Base-by-base conservation (phyloP, 2,113 vertebrate species). In the Paraplagusia blochii region DNA sequence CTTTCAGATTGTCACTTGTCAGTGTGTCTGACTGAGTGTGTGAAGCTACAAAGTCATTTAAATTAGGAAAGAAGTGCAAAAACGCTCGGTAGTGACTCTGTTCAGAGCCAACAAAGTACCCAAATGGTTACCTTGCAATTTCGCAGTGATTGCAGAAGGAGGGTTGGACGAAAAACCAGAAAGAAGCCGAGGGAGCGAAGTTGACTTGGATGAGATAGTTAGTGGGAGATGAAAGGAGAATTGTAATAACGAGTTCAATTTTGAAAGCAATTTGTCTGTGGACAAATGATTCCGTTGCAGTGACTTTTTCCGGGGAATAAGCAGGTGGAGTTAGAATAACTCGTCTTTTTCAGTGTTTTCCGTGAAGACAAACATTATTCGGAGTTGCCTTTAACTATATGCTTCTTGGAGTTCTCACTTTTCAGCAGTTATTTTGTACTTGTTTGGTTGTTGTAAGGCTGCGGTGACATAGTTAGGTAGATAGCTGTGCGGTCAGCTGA, bases 121-220 rank as follows among this genome's bases (percentile, higher is more conserved):
- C 69, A 71, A 85, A 74, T 63, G 78, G 63, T 74, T 63, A 50
- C 75, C 56, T 68, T 68, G 75, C 73, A 85, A 83, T 86, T 86
- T 88, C 82, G 86, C 82, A 79, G 79, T 86, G 77, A 86, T 83
- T 86, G 84, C 74, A 81, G 80, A 82, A 71, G 58, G 69, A 69
- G 46, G 48, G 57, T 53, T 53, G 54, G 51, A 69, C 63, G 60
- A 46, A 18, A 54, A 47, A 69, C 45, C 53, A 44, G 72, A 53
- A 42, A 66, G 78, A 52, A 35, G 66, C 43, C 46, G 51, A 57
- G 63, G 58, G 43, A 44, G 47, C 49, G 55, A 58, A 66, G 55
- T 54, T 69, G 69, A 29, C 16, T 58, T 58, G 53, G 43, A 60
- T 47, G 47, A 69, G 68, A 58, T 17, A 65, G 64, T 70, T 34